Base-by-base conservation (phyloP, 92 coral and sea anemone genomes). In the Bergia sp. region DNA sequence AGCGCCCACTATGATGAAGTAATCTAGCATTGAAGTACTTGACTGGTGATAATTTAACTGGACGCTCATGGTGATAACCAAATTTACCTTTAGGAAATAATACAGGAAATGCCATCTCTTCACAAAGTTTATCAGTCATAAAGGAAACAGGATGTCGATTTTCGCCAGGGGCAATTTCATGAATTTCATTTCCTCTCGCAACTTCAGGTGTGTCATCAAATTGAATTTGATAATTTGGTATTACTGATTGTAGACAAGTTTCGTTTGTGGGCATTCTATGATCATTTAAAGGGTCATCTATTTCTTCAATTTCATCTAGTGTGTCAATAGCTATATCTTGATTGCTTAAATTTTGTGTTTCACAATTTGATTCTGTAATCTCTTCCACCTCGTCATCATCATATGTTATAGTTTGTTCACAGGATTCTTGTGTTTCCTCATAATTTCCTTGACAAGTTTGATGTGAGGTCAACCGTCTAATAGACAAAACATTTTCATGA, bases 201-300 rank as follows among this genome's bases (percentile, higher is more conserved):
- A 73, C 42, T 73, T 29, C 42, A 29, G 42, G 43, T 73, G 43
- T 29, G 43, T 73, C 42, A 29, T 73, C 42, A 29, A 73, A 73
- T 29, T 36, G 77, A 29, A 73, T 29, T 73, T 89, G 92, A 86
- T 91, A 91, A 80, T 89, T 80, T 66, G 94, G 96, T 38, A 91
- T 29, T 5, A 85, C 57, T 3, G 95, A 91, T 85, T 93, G 95
- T 88, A 93, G 69, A 78, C 92, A 93, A 80, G 93, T 93, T 44
- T 93, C 93, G 47, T 82, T 86, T 61, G 87, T 84, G 71, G 94
- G 87, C 21, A 82, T 73, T 80, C 92, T 89, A 77, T 89, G 74
- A 39, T 91, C 94, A 91, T 91, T 87, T 37, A 93, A 81, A 58
- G 92, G 94, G 72, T 88, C 92, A 82, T 94, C 88, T 23, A 55